Base-by-base conservation (phyloP, 2,113 vertebrate species). In the Mesocricetus auratus region DNA sequence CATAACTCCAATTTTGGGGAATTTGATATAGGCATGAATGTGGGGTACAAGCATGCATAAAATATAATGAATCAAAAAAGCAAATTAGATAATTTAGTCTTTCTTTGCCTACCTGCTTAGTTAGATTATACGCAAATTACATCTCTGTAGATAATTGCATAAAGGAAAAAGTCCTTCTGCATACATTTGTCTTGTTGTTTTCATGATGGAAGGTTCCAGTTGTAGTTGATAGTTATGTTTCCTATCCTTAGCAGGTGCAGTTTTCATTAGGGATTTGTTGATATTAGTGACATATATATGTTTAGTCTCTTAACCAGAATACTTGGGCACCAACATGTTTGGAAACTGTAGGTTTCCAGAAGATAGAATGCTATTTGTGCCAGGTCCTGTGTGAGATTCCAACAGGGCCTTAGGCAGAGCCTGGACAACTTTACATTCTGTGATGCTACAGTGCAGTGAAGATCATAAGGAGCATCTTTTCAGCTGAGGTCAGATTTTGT, bases 321-420 rank as follows among this genome's bases (percentile, higher is more conserved):
- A 47, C 29, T 33, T 93, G 60, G 26, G 5, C 11, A 78, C 39
- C 53, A 77, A 73, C 24, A 31, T 45, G 29, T 62, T 96, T 91
- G 71, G 26, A 50, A 66, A 68, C 71, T 64, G 64, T 60, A 74
- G n/a, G 47, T 74, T 96, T 93, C 9, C 8, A 9, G 9, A 75
- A 68, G 17, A 29, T 19, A 24, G 1, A 17, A 4, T 56, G 36
- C 42, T 33, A 10, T 15, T 26, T 47, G 2, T 73, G 6, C 39
- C 45, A 0, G 17, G 15, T 1, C 21, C 0, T 50, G 0, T 15
- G 2, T 71, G 85, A 39, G 33, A 11, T 82, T 82, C n/a, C 10
- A 19, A 0, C 6, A 73, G 89, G 31, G 13, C 53, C 60, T 64
- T 45, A 10, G 47, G 29, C 17, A 29, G 19, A 17, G 21, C 56